Evolutionary conservation across 2,113 vertebrate species (phyloP), one percentile per base, ranked within the genome.

Genomic region (Ploceus nigricollis): DNA sequence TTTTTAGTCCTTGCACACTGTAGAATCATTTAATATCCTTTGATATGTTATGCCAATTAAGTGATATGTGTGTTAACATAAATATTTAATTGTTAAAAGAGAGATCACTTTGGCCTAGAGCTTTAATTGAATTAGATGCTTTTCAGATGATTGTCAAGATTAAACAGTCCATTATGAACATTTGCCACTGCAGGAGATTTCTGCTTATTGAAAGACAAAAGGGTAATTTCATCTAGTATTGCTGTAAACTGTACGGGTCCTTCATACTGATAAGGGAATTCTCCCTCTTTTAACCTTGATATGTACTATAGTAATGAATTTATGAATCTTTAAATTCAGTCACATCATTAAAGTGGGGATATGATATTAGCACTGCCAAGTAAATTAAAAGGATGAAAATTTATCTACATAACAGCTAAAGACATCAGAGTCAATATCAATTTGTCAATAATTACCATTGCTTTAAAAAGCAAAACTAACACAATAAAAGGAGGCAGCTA

Each of bases 51-150:
- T 91, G 73, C 57, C 87, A 90, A 90, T 95, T 95, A 97, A 93
- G 61, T 63, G 71, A 80, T 88, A 88, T 53, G 64, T 95, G 45
- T 90, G 47, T 89, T 95, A 94, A 76, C 87, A 94, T 90, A 95
- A 96, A 97, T 97, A 97, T 96, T 93, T 95, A 94, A 97, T 96
- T 94, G n/a, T 94, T 83, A 73, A 90, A 93, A 82, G 61, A 61
- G 54, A 93, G 60, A 92, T 87, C 71, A 70, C 60, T 94, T 95
- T 95, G 79, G 79, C 92, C 92, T 92, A 84, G 90, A 96, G 75
- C 89, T 96, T 96, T 95, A 97, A 97, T 97, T 96, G 94, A 93
- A 97, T 96, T 88, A 96, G 87, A 94, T 83, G 90, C 81, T 97
- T 91, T 93, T 94, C 93, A 96, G 78, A 95, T 94, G 76, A 94